These are phyloP conservation scores for Trissolcus japonicus DNA, from an alignment of 2,888 invertebrate species.

Conservation along the genomic window DNA sequence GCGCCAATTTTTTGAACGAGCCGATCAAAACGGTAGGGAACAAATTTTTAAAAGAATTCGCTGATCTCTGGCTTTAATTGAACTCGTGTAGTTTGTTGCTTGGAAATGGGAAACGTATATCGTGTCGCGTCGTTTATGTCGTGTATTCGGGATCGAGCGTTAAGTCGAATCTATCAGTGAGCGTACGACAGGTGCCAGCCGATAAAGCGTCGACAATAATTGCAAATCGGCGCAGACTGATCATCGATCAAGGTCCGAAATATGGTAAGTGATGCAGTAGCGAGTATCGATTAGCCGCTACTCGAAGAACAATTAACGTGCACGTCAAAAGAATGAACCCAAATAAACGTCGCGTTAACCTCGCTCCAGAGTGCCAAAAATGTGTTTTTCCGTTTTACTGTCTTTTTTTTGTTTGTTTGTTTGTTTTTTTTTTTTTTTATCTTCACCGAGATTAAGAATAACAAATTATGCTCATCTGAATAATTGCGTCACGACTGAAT, in stretches of 20 bases:
- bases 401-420: background rate
- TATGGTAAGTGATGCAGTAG: slow-evolving; percentile 59
- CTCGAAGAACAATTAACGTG: slow-evolving; percentile 56
- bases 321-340: slow-evolving; percentile 51
- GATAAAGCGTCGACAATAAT: slow-evolving; percentile 70
- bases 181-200: slow-evolving; percentile 67
- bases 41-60: background rate
- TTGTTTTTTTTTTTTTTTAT: background rate
- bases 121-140: slow-evolving; percentile 55
- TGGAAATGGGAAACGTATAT: slow-evolving; percentile 16
- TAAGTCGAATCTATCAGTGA: slow-evolving; percentile 68
- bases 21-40: too few species aligned
- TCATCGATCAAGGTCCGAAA: slow-evolving; percentile 68
- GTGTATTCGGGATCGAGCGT: slow-evolving; percentile 63
- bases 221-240: slow-evolving; percentile 67
- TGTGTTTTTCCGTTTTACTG: slow-evolving; percentile 23
- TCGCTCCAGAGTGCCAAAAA: slow-evolving; percentile 16
- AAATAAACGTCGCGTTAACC: slow-evolving; percentile 24
- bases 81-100: slow-evolving; percentile 8
- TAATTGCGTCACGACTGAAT: slow-evolving; percentile 25
- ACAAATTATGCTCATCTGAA: slow-evolving; percentile 26
- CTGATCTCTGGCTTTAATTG: slow-evolving; percentile 9
- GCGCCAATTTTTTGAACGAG: slow-evolving; percentile 1
- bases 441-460: slow-evolving; percentile 17
- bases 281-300: slow-evolving; percentile 55